Evolutionary conservation across 2,888 invertebrate genomes (phyloP), one percentile per base, ranked within the genome.

Genomic region (Gonocerus acuteangulatus): DNA sequence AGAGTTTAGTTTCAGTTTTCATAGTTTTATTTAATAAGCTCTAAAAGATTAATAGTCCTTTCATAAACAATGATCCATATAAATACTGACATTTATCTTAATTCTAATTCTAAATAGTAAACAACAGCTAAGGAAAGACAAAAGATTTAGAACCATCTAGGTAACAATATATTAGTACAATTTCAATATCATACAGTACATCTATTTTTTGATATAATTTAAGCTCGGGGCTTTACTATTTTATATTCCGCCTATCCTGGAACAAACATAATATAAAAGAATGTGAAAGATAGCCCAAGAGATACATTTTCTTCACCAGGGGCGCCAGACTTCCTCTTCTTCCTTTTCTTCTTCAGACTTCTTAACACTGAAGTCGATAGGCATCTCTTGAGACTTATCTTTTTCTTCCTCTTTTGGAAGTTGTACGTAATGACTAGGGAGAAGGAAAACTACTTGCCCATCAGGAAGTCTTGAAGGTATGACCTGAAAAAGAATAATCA

Each of bases 341-440:
- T 65, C 67, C 34, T 68, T 68, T 13, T 58, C 42, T 16, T 62
- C 63, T n/a, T 64, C 67, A 45, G 64, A 49, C 48, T 68, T 63
- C 51, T 68, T 69, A 21, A 70, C 68, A 57, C 70, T 70, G 61
- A 70, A 70, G 63, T 70, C 70, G 22, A 70, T 66, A 6, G 70
- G 70, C 65, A 67, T 67, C 21, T 70, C 69, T 18, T 68, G 68
- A 18, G 62, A 48, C 44, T 65, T 63, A 22, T 66, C 67, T 58
- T 65, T 64, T 61, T 64, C 57, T 45, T 62, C 54, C 27, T 67
- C 64, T 56, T 80, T 80, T 2, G 80, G 80, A 49, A 81, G 68
- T 69, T 82, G 81, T 9, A 82, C 78, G 71, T 82, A 82, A 71
- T 82, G 81, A 70, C 81, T 80, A 42, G 82, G 82, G 42, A 82